Base-by-base conservation (phyloP, 2,113 vertebrate species). In the Tamias sibiricus region DNA sequence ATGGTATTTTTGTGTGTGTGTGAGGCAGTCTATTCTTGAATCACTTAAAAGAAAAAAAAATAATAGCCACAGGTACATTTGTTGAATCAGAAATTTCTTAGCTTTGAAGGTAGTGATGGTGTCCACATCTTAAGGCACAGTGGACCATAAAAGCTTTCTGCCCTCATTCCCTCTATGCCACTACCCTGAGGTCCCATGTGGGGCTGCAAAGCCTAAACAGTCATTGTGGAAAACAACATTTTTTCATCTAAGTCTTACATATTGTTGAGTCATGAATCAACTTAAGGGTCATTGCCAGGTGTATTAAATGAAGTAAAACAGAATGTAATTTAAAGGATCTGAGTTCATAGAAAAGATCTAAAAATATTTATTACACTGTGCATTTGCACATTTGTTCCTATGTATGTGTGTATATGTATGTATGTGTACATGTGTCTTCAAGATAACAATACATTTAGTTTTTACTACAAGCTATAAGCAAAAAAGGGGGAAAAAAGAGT, bases 51-150 rank as follows among this genome's bases (percentile, higher is more conserved):
- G 84, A 66, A 83, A 64, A 76, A 11, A 16, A 91, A 11, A 19
- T n/a, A n/a, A n/a, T n/a, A 71, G 37, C 0, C 37, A 68, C 4
- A 9, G 28, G 20, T 80, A 12, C 54, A 83, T 93, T 59, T 95
- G 17, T 83, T 75, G 59, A 96, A 40, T 90, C 20, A 95, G 54
- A 92, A 77, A 75, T 89, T 82, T 82, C 68, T 87, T 62, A 75
- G 72, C 6, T 22, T 52, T 35, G 44, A 0, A 0, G 11, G 40
- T n/a, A 4, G 13, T 8, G 44, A 35, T 22, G 35, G 6, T 47
- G 35, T 13, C 57, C 47, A 12, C 0, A 13, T 2, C 9, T 66
- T 35, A 76, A 62, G 1, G 5, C 20, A 47, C 32, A 1, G 22
- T 42, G 37, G 40, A 35, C 6, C 24, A 24, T 75, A 14, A 64